Base-by-base conservation (phyloP, 2,888 invertebrate species). In the Clunio marinus region DNA sequence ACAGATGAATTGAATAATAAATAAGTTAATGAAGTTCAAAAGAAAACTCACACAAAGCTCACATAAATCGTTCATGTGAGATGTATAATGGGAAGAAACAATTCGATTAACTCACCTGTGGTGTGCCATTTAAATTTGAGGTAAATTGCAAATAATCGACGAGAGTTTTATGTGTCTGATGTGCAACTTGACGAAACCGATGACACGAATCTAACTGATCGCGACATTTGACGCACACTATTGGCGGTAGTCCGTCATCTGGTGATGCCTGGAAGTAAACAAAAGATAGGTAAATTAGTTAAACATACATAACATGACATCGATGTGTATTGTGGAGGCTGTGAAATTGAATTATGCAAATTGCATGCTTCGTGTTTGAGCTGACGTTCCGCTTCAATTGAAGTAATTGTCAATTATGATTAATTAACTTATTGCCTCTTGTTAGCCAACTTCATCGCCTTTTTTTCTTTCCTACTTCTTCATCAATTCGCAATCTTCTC, bases 211-310 rank as follows among this genome's bases (percentile, higher is more conserved):
- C 87, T 74, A 91, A 81, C 77, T 89, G 89, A 75, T 84, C 84
- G 73, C 85, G 85, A 81, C 91, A 91, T 73, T 85, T 85, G 71
- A 85, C 84, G 80, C 91, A 91, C 72, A 91, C 86, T 73, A 88
- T 85, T 73, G 87, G 86, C 73, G 91, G 91, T 76, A 91, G 82
- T 74, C 85, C 83, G 79, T 91, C 91, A 74, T 83, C 84, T 76
- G 88, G 86, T 74, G 88, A 85, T 71, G 89, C 86, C 90, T 90
- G 80, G 74, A 81, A 83, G 2, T 75, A 72, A 60, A 70, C 77
- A 77, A 71, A 35, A 73, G 71, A 71, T 70, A 45, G 10, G 10
- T 10, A 32, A 32, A 32, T 32, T 32, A 32, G 32, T 32, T 32
- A 59, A 17, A 59, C 17, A 2, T 1, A 13, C 10, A 41, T 63